Base-by-base conservation (phyloP, 2,888 invertebrate species). In the Agriopis leucophaearia region DNA sequence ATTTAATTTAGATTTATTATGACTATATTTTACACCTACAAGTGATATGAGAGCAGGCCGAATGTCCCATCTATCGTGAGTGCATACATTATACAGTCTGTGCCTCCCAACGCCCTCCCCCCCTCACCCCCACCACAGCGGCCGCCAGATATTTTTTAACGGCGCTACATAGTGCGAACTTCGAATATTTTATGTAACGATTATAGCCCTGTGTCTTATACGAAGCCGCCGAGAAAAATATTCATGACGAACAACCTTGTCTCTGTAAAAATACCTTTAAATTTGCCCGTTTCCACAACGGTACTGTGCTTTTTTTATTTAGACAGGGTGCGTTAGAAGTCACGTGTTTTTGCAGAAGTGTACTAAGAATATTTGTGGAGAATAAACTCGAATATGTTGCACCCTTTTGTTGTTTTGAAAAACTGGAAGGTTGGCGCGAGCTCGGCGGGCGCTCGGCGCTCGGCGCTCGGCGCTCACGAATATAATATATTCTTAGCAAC, bases 141-240 rank as follows among this genome's bases (percentile, higher is more conserved):
- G 55, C 47, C 48, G 73, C 70, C 71, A 70, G 64, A 70, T 57
- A 68, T 51, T 74, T 71, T 71, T 71, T 70, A 65, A 68, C 64
- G 52, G 38, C 57, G 12, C 57, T 57, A 40, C 38, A 40, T 40
- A 51, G 59, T 65, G 69, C 62, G 64, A 64, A 68, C 54, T 13
- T 54, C 65, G 69, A 76, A 74, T 76, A 76, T 74, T 76, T 76
- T 74, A 76, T 74, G 74, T 67, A 69, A 71, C 76, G 71, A 73
- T 74, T 76, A 76, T 72, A 59, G 73, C 65, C 50, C 58, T 54
- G 63, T 60, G 66, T 59, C 62, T 67, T 50, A 35, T 40, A 18
- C 15, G 42, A 10, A 42, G 52, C 35, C 40, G 56, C 56, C 64
- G 61, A 59, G 61, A 65, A 58, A 56, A 65, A 67, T 65, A 59